Evolutionary conservation across 92 coral and sea anemone genomes (phyloP).

Genomic region (Montipora capitata): DNA sequence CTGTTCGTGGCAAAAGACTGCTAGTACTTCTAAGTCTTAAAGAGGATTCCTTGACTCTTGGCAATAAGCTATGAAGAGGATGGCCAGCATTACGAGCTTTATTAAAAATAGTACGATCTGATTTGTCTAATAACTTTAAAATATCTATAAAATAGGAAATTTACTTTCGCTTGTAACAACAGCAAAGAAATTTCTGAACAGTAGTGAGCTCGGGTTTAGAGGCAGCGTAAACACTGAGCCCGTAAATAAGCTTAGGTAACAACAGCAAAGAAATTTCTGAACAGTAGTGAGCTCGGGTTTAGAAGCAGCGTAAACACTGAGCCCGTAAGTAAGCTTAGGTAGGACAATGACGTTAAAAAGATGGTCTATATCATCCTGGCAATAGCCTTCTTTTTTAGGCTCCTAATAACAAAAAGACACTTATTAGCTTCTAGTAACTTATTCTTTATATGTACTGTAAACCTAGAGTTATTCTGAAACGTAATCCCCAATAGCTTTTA

Average conservation of each 20-base stretch:
- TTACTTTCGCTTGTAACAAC: too few relatives aligned
- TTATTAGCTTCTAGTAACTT: background rate
- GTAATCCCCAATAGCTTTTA: constrained; percentile 42
- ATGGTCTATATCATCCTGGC: constrained; percentile 47
- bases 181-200: too few relatives aligned
- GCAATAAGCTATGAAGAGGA: too few relatives aligned
- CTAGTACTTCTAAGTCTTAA: constrained; percentile 28
- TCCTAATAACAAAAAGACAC: too few relatives aligned
- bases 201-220: too few relatives aligned
- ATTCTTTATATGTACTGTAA: too few relatives aligned
- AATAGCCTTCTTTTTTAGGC: constrained; percentile 28
- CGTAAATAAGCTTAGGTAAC: constrained; percentile 58
- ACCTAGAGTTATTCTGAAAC: constrained; percentile 49
- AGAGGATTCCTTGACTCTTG: constrained; percentile 26
- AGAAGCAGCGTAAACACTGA: constrained; percentile 20
- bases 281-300: too few relatives aligned
- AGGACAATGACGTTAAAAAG: constrained; percentile 13
- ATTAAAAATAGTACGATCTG: too few relatives aligned
- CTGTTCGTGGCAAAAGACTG: constrained; percentile 42
- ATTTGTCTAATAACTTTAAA: too few relatives aligned
- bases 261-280: too few relatives aligned
- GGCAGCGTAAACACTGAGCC: constrained; percentile 35
- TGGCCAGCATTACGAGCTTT: too few relatives aligned
- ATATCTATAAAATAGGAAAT: too few relatives aligned
- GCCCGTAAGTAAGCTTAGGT: constrained; percentile 59